A percentile compares a stretch with the other conserved stretches of the same genome.
These are phyloP conservation scores for Arnoldichthys spilopterus DNA, from an alignment of 2,797 vertebrate genomes.

Conservation along the genomic window DNA sequence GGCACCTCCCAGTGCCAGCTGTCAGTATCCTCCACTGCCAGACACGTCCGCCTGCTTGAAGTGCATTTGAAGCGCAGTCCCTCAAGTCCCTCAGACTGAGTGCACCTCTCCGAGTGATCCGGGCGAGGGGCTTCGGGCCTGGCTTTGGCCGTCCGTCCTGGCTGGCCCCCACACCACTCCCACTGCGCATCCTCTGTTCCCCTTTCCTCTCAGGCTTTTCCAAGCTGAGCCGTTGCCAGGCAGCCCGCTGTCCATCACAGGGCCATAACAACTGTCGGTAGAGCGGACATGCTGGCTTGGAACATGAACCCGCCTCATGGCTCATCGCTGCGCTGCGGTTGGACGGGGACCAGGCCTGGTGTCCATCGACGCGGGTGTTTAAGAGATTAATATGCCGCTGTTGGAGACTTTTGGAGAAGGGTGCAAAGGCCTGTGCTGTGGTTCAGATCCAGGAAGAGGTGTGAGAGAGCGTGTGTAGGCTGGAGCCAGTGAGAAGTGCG, in stretches of 20 bases:
- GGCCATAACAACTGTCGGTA: conserved; percentile 68
- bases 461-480: background rate
- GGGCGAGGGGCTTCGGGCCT: conserved; percentile 13
- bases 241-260: conserved; percentile 63
- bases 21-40: conserved; percentile 2
- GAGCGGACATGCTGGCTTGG: conserved; percentile 55
- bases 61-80: background rate
- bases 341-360: conserved; percentile 30
- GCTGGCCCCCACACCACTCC: conserved; percentile 25
- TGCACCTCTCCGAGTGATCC: conserved; percentile 26
- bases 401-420: conserved; percentile 40
- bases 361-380: conserved; percentile 53
- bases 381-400: conserved; percentile 61
- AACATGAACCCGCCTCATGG: conserved; percentile 43
- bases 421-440: conserved; percentile 1
- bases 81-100: background rate
- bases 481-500: conserved; percentile 23
- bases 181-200: conserved; percentile 47
- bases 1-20: background rate
- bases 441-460: conserved; percentile 35
- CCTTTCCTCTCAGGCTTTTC: conserved; percentile 45
- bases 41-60: conserved; percentile 6
- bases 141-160: conserved; percentile 4
- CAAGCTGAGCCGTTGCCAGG: conserved; percentile 63
- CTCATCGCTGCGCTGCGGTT: conserved; percentile 54